phyloP scores from a whole-genome alignment of 2,797 vertebrate genomes.

The Melanotaenia maccullochi region DNA sequence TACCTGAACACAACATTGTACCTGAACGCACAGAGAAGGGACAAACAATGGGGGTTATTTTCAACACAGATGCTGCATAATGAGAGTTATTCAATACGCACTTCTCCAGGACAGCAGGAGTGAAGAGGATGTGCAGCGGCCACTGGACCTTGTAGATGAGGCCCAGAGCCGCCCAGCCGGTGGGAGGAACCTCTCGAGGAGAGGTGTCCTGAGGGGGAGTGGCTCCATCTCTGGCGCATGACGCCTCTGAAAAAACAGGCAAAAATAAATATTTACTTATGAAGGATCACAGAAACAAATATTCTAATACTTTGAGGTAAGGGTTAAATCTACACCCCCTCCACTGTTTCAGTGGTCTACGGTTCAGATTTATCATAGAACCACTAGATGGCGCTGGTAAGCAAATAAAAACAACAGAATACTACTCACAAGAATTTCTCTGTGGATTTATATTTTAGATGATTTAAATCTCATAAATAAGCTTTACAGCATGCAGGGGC shows the following conservation, averaged over 20 bases:
- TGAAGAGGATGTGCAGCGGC: slow-evolving; percentile 98
- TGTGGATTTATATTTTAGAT: background rate
- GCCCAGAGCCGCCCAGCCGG: slow-evolving; percentile 97
- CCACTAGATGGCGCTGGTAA: slow-evolving; percentile 21
- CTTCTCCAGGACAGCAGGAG: slow-evolving; percentile 96
- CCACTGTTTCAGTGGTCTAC: no score
- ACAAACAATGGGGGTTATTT: background rate
- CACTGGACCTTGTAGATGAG: slow-evolving; percentile 97
- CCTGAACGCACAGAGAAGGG: slow-evolving; percentile 69
- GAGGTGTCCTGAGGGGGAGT: slow-evolving; percentile 91
- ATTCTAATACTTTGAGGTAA: no score
- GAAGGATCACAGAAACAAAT: no score
- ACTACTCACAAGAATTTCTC: background rate
- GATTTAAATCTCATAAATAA: background rate
- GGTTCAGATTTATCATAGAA: no score
- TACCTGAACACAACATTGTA: slow-evolving; percentile 98
- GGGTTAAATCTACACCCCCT: no score
- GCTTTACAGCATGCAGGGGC: no score
- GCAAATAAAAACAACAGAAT: background rate
- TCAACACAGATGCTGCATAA: background rate
- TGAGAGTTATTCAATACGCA: slow-evolving; percentile 68
- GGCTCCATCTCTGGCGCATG: slow-evolving; percentile 87
- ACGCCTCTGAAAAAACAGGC: slow-evolving; percentile 78
- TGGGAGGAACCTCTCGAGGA: slow-evolving; percentile 91
- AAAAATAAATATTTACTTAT: background rate